phyloP scores from a whole-genome alignment of 2,888 invertebrate species.

The Isotomurus palustris region DNA sequence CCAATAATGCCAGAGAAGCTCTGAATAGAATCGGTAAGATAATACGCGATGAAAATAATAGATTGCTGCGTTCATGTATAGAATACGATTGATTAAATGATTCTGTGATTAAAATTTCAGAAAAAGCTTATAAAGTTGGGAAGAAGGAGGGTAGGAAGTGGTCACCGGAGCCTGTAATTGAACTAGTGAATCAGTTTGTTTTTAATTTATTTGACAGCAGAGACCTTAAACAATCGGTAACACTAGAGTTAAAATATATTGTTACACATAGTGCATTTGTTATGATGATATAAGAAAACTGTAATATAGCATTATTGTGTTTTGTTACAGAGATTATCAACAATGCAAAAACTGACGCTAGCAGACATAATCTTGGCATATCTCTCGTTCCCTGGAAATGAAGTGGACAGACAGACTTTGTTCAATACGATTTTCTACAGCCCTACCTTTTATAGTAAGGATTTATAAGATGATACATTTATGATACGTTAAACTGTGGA shows the following conservation, averaged over 20 bases:
- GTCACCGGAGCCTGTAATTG: constrained; percentile 26
- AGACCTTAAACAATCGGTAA: constrained; percentile 28
- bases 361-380: constrained; percentile 28
- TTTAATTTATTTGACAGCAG: constrained; percentile 24
- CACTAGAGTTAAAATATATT: not conserved
- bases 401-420: constrained; percentile 29
- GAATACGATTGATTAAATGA: not conserved
- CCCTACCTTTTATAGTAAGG: constrained; percentile 29
- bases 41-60: too few relatives aligned
- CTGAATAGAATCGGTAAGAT: constrained; percentile 29
- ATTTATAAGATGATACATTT: too few relatives aligned
- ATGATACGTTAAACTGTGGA: too few relatives aligned
- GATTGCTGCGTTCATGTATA: too few relatives aligned
- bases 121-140: constrained; percentile 28
- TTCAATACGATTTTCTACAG: constrained; percentile 34
- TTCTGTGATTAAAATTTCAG: constrained; percentile 17
- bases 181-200: constrained; percentile 31
- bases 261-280: not conserved
- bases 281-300: not conserved
- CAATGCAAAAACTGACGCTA: constrained; percentile 25
- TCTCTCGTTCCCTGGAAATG: constrained; percentile 20
- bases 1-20: constrained; percentile 26
- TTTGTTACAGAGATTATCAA: constrained; percentile 22
- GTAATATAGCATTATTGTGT: not conserved
- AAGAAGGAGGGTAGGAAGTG: constrained; percentile 26